Base-by-base conservation (phyloP, 2,113 vertebrate species). In the Gulo gulo region DNA sequence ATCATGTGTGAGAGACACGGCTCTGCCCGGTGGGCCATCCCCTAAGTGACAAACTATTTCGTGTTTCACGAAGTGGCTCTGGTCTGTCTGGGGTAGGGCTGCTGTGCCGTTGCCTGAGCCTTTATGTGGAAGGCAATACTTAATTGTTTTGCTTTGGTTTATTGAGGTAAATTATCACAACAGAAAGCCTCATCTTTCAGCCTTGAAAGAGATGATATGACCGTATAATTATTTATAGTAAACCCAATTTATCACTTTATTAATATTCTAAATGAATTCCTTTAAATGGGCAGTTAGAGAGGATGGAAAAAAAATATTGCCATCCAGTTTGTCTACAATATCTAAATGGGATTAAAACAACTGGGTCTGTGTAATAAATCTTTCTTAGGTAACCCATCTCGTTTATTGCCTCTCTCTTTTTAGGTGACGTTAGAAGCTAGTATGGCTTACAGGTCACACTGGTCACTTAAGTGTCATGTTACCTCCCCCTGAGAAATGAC, bases 211-310 rank as follows among this genome's bases (percentile, higher is more conserved):
- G 55, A 47, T 42, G 73, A 29, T 55, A 21, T 57, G 39, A 31
- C 15, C 65, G 20, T 83, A 14, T 79, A 69, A 83, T 95, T 73
- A 71, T 65, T 90, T 91, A 39, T 78, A 69, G 39, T 67, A 94
- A 95, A 88, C 93, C 8, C 36, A 76, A 0, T 93, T 42, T 52
- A 78, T 93, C 24, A 55, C 82, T 93, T 96, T 83, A 71, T 86
- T 73, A 85, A 74, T 20, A 80, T 94, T 94, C 74, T 91, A 61
- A 91, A 81, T 95, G 69, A 91, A 91, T 89, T 84, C 16, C 34
- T 88, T 74, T 79, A 96, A 93, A 85, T 45, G 18, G 55, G 36
- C 16, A 57, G 67, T 86, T 47, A 80, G 39, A 84, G 1, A 63
- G 39, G 31, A 86, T 20, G 20, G 69, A n/a, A 80, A 73, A 73